Conservation (phyloP, 2,888 invertebrate species). For the Lypha dubia region DNA sequence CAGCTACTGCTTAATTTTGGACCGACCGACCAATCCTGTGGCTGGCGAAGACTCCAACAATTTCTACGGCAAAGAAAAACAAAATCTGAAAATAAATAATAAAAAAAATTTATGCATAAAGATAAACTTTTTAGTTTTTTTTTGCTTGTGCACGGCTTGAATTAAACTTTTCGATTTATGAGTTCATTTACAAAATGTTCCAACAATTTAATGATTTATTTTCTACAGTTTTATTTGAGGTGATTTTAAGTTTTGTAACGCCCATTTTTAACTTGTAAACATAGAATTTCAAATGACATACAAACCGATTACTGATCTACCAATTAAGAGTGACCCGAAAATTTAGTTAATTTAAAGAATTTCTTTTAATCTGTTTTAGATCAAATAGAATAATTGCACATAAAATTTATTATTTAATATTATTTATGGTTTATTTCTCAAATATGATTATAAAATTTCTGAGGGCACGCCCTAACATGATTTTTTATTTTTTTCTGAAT, state of each 20-base stretch:
- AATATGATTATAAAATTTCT: not conserved
- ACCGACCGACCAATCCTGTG: not conserved
- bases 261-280: constrained; percentile 3
- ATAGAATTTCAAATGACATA: constrained; percentile 40
- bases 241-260: constrained; percentile 32
- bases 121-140: constrained; percentile 1
- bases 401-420: not conserved
- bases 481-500: not conserved
- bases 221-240: constrained; percentile 27
- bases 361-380: not conserved
- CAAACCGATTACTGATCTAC: not conserved
- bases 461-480: not conserved
- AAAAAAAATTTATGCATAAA: not conserved
- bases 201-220: constrained; percentile 34
- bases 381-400: not conserved
- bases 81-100: constrained; percentile 18
- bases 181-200: constrained; percentile 22
- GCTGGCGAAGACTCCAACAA: not conserved
- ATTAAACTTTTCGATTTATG: constrained; percentile 21
- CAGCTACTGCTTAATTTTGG: constrained; percentile 4
- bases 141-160: too few relatives aligned
- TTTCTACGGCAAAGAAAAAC: not conserved
- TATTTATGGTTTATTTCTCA: not conserved
- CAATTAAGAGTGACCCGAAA: constrained; percentile 13
- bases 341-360: not conserved